Conservation (phyloP, 2,888 invertebrate genomes). For the Chaetogeoica ovagalla region DNA sequence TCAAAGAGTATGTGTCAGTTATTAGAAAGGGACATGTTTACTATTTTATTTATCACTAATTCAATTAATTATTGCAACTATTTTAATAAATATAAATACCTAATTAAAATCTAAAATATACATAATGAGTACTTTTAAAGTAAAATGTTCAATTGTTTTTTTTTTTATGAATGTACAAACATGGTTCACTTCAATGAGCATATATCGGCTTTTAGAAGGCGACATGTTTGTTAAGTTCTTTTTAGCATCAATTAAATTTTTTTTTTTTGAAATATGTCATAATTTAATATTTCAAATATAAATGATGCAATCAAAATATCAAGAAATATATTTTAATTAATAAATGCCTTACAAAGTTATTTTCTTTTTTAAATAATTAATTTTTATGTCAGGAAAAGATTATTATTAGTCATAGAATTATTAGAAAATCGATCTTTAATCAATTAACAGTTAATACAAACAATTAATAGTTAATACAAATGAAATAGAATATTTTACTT, state of each 20-base stretch:
- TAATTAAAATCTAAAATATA: constrained; percentile 29
- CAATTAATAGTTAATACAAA: too few species aligned
- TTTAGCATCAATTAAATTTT: constrained; percentile 25
- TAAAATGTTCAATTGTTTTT: background rate
- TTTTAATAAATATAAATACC: constrained; percentile 13
- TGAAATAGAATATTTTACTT: constrained; percentile 60
- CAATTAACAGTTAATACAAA: too few species aligned
- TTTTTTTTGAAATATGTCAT: constrained; percentile 53
- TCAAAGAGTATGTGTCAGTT: constrained; percentile 58
- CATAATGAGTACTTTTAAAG: background rate
- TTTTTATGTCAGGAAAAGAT: too few species aligned
- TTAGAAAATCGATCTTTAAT: too few species aligned
- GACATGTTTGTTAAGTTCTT: constrained; percentile 58
- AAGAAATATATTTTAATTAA: background rate
- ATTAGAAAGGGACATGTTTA: constrained; percentile 60
- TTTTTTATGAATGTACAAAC: constrained; percentile 54
- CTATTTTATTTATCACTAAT: constrained; percentile 22
- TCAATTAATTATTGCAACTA: constrained; percentile 7
- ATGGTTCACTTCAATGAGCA: constrained; percentile 61
- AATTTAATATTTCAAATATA: constrained; percentile 47
- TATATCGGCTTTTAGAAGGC: constrained; percentile 58
- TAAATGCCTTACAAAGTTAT: too few species aligned
- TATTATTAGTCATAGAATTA: too few species aligned
- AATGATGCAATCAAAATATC: constrained; percentile 7
- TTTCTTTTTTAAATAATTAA: too few species aligned